Evolutionary conservation across 92 coral and sea anemone species (phyloP), one percentile per base, ranked within the genome.

Genomic region (Palythoa heliodiscus): DNA sequence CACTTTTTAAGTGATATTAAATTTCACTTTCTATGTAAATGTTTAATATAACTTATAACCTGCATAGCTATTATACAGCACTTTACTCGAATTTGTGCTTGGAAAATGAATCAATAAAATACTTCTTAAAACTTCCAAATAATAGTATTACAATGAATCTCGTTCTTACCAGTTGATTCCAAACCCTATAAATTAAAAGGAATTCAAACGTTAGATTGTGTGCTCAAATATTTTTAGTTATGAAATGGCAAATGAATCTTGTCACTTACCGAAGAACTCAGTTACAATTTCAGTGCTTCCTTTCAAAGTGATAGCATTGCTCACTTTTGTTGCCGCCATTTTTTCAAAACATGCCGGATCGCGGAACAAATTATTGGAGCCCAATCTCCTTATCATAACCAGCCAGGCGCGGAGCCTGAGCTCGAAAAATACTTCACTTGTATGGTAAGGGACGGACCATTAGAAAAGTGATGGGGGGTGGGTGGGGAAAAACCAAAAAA

Each of bases 271-370:
- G 37, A 96, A 96, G 84, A 92, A 96, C 91, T 97, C 98, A 4
- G 98, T 91, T 50, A 97, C 99, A 84, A 91, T 91, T 80, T 97
- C 99, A 20, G 98, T 93, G 73, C 98, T 95, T 82, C 98, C 99
- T 63, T 90, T 94, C 93, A 97, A 86, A 60, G 99, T 97, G 76
- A 97, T 97, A 15, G 98, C 95, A 86, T 89, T 91, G 83, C 87
- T 81, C 24, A 82, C 92, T 6, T 79, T 83, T 9, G 92, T 90
- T 93, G 98, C 99, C 99, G 99, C 99, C 99, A 97, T 97, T 95
- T 93, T 95, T 97, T 77, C 55, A 80, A 80, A 50, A 80, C 58
- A 14, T 5, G 20, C 3, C 50, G 50, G 50, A 43, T 8, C 50
- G 35, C 1, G 35, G 35, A 29, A 1, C 35, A 29, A 22, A n/a